Percentiles rank a stretch among this genome's conserved stretches.
Conservation (phyloP, 1,140 invertebrate genomes). For the Pantala flavescens region DNA sequence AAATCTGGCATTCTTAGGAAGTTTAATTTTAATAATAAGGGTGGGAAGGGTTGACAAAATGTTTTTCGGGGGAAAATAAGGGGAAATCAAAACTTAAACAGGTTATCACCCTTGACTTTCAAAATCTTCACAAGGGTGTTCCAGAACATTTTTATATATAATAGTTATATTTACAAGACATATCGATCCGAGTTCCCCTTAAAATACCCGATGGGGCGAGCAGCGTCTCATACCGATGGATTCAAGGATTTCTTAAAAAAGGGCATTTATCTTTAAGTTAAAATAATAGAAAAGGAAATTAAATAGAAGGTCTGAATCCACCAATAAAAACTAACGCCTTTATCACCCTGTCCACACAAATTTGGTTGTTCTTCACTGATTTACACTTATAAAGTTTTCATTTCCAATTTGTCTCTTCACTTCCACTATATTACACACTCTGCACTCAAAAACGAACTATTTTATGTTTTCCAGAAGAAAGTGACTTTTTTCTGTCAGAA, state of each 20-base stretch:
- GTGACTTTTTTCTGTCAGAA: neutral
- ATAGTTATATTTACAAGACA: conserved; percentile 4
- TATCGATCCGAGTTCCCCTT: neutral
- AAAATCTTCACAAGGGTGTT: neutral
- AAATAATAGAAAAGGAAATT: conserved; percentile 1
- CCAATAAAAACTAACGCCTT: neutral
- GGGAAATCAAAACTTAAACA: too few species aligned
- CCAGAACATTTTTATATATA: conserved; percentile 11
- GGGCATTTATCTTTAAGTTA: neutral
- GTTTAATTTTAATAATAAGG: neutral
- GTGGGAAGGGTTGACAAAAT: too few species aligned
- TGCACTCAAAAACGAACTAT: too few species aligned
- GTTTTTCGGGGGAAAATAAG: too few species aligned
- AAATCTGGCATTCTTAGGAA: neutral
- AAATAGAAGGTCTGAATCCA: neutral
- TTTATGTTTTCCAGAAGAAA: neutral
- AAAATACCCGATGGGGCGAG: neutral
- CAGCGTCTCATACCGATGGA: neutral
- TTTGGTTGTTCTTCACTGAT: neutral
- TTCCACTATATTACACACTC: too few species aligned
- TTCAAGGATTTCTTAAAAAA: neutral
- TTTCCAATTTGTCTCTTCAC: neutral
- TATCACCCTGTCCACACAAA: neutral
- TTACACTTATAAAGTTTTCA: neutral
- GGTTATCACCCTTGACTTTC: neutral